phyloP scores from a whole-genome alignment of 2,888 invertebrate species.

The Andrena minutula region DNA sequence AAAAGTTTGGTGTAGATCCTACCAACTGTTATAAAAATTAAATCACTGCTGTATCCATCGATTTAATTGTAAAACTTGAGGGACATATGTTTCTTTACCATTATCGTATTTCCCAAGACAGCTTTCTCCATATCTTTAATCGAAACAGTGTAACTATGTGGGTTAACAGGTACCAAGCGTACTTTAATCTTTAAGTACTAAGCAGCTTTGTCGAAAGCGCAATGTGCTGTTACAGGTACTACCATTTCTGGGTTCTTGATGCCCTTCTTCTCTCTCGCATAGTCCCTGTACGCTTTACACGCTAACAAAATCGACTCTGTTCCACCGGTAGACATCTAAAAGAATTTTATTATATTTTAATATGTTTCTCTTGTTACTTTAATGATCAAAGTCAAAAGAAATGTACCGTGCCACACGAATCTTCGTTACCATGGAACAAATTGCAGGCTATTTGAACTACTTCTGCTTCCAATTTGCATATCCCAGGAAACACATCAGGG shows the following conservation, averaged over 20 bases:
- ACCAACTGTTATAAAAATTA: constrained; percentile 90
- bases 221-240: constrained; percentile 95
- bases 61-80: not conserved
- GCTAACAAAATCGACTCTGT: constrained; percentile 99
- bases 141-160: constrained; percentile 91
- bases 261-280: constrained; percentile 90
- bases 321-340: constrained; percentile 97
- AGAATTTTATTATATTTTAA: constrained; percentile 1
- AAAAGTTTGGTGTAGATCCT: constrained; percentile 98
- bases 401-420: constrained; percentile 92
- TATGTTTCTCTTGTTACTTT: not conserved
- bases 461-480: constrained; percentile 99
- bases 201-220: constrained; percentile 98
- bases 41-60: not conserved
- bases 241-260: constrained; percentile 96
- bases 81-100: constrained; percentile 87
- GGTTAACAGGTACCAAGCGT: constrained; percentile 91
- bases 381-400: constrained; percentile 1
- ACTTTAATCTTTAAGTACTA: constrained; percentile 93
- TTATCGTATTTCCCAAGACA: constrained; percentile 94
- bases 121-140: constrained; percentile 91
- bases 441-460: constrained; percentile 94
- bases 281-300: constrained; percentile 97
- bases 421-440: constrained; percentile 93
- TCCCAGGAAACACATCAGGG: constrained; percentile 98